A percentile compares a stretch with the other conserved stretches of the same genome.
These are phyloP conservation scores for Myotis davidii DNA, from an alignment of 2,113 vertebrate genomes.

Conservation along the genomic window DNA sequence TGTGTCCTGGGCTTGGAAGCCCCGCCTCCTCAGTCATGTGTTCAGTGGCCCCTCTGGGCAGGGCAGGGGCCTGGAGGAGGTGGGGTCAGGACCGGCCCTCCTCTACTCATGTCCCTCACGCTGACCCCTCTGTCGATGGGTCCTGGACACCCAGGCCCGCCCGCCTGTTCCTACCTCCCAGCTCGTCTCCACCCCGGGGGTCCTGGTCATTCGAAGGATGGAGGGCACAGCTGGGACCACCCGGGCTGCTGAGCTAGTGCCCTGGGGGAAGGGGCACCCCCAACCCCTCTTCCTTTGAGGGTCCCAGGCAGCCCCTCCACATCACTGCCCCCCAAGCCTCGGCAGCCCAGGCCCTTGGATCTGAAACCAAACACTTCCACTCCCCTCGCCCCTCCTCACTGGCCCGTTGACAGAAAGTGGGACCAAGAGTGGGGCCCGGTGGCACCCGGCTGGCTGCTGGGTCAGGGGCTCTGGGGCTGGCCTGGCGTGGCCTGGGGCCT, in stretches of 20 bases:
- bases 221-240: neutral
- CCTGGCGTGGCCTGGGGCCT: neutral
- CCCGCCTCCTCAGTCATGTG: neutral
- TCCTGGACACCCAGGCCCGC: neutral
- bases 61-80: neutral
- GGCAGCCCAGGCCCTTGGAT: neutral
- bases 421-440: neutral
- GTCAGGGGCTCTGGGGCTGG: neutral
- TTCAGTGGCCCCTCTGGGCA: neutral
- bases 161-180: neutral
- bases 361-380: slow-evolving; percentile 18
- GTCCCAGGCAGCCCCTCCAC: neutral
- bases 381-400: neutral
- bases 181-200: neutral
- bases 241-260: slow-evolving; percentile 9
- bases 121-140: neutral
- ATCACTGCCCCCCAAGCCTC: neutral
- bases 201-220: neutral
- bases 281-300: neutral
- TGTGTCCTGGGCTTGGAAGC: neutral
- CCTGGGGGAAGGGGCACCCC: neutral
- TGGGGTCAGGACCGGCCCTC: neutral
- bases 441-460: neutral
- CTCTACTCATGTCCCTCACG: neutral
- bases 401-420: neutral